These are phyloP conservation scores for Australoheros scitulus DNA, from an alignment of 2,113 vertebrate genomes.

Conservation along the genomic window DNA sequence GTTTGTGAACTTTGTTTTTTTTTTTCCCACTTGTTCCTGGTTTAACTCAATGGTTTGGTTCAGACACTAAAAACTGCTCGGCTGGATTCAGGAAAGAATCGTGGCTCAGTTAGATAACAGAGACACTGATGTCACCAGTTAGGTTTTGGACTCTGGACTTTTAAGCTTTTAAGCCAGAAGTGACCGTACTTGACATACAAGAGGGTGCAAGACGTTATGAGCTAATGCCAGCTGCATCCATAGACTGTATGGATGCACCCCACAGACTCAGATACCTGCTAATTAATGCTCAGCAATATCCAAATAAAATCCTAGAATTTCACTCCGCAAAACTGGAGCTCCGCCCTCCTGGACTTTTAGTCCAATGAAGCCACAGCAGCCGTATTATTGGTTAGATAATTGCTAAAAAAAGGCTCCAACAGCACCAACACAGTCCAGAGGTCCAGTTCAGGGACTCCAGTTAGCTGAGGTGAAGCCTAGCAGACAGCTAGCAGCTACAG, in stretches of 20 bases:
- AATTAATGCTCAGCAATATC: neutral
- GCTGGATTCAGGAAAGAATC: neutral
- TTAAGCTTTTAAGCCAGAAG: too few relatives aligned
- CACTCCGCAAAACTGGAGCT: neutral
- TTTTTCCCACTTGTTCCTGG: neutral
- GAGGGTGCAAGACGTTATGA: too few relatives aligned
- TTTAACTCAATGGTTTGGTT: neutral
- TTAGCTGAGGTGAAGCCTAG: too few relatives aligned
- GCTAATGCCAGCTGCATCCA: neutral
- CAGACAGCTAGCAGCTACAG: too few relatives aligned
- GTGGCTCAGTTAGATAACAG: neutral
- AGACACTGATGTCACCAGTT: neutral
- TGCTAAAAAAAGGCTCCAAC: too few relatives aligned
- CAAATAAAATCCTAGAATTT: neutral
- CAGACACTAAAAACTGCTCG: too few relatives aligned
- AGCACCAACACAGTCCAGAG: too few relatives aligned
- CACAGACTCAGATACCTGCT: neutral
- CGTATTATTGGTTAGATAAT: too few relatives aligned
- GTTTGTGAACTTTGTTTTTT: too few relatives aligned
- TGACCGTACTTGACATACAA: too few relatives aligned
- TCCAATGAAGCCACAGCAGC: neutral
- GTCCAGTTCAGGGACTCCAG: too few relatives aligned
- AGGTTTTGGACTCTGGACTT: neutral
- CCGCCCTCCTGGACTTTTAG: neutral
- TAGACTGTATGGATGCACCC: too few relatives aligned